Percentiles rank a stretch among this genome's conserved stretches.
These are phyloP conservation scores for Hydra vulgaris DNA, from an alignment of 30 jellyfish, hydroid and myxozoan species.

Conservation along the genomic window DNA sequence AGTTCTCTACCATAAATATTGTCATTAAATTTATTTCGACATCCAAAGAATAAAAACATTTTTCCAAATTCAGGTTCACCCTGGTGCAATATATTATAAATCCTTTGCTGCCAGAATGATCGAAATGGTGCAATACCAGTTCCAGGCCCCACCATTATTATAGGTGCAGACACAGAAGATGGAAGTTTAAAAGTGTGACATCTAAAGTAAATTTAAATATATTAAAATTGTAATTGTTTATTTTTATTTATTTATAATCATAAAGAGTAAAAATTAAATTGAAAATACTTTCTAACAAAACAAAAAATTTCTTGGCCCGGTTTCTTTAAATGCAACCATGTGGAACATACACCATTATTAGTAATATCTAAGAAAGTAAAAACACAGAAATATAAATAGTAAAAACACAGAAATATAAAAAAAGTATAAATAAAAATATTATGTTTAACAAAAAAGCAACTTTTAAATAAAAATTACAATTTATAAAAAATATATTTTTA, in stretches of 20 bases:
- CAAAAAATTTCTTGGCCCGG: constrained; percentile 65
- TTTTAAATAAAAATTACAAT: too few species aligned
- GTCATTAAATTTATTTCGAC: constrained; percentile 58
- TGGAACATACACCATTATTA: constrained; percentile 77
- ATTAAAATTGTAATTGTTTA: neutral
- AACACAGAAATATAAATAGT: neutral
- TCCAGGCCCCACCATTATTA: constrained; percentile 88
- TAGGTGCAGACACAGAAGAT: constrained; percentile 48
- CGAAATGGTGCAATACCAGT: constrained; percentile 95
- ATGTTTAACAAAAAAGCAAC: too few species aligned
- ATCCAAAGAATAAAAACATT: constrained; percentile 63
- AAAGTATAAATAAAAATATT: neutral
- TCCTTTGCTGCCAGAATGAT: constrained; percentile 76
- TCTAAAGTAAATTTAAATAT: constrained; percentile 21
- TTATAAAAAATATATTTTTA: too few species aligned
- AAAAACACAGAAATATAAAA: too few species aligned
- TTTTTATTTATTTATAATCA: too few species aligned
- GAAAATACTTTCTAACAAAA: constrained; percentile 44
- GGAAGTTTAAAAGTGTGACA: constrained; percentile 77
- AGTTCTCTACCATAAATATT: constrained; percentile 56
- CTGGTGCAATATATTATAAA: constrained; percentile 33
- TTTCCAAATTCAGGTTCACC: constrained; percentile 39
- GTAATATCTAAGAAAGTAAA: neutral
- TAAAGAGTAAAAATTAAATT: neutral
- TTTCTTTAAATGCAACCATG: constrained; percentile 50